Evolutionary conservation across 2,113 vertebrate species (phyloP).

Genomic region (Clupea harengus): DNA sequence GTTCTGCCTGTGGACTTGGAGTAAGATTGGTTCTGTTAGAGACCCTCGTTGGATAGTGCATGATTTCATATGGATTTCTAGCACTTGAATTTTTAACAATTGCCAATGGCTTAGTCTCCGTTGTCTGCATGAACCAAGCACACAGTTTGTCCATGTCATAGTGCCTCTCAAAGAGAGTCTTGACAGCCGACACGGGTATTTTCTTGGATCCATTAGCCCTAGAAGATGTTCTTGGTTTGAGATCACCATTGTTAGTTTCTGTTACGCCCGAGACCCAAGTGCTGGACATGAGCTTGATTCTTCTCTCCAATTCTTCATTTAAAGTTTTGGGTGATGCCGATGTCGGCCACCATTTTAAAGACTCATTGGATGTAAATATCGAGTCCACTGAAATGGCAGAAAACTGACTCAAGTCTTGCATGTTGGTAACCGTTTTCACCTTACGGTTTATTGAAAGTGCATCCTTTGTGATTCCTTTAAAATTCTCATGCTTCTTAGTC

Average conservation of each 20-base stretch:
- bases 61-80: constrained; percentile 81
- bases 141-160: constrained; percentile 85
- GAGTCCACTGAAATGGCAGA: constrained; percentile 77
- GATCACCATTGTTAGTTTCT: constrained; percentile 59
- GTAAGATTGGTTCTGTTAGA: constrained; percentile 71
- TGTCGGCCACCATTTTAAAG: constrained; percentile 87
- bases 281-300: constrained; percentile 84
- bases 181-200: constrained; percentile 78
- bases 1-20: constrained; percentile 78
- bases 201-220: constrained; percentile 48
- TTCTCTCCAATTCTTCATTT: constrained; percentile 81
- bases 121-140: constrained; percentile 98
- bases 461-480: constrained; percentile 58
- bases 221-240: constrained; percentile 42
- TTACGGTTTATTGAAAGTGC: constrained; percentile 51
- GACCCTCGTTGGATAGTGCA: constrained; percentile 75
- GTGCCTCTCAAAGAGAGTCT: constrained; percentile 89
- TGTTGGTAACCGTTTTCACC: constrained; percentile 9
- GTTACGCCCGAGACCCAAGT: constrained; percentile 83
- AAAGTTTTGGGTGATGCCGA: constrained; percentile 80
- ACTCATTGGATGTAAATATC: constrained; percentile 76
- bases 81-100: constrained; percentile 89
- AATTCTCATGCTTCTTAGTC: constrained; percentile 62
- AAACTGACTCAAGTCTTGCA: constrained; percentile 60
- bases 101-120: constrained; percentile 92